These are phyloP conservation scores for Pelecanoides urinatrix DNA, from an alignment of 2,113 vertebrate species.

Conservation along the genomic window DNA sequence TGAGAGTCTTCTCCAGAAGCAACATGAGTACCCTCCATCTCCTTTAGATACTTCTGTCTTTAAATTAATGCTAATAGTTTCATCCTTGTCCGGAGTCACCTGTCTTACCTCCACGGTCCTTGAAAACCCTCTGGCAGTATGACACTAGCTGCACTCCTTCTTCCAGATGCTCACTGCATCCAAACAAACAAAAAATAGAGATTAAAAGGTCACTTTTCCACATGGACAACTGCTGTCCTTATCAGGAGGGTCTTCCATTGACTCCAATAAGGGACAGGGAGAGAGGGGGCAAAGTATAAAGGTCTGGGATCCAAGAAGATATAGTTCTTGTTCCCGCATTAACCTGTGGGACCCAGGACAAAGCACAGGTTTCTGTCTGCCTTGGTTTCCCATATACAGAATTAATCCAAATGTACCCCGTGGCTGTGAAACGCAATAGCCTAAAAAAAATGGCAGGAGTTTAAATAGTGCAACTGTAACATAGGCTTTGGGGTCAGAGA, in stretches of 20 bases:
- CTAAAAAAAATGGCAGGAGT: background rate
- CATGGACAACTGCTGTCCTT: background rate
- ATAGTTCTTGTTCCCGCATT: rapidly evolving
- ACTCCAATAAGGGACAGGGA: background rate
- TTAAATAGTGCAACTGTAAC: background rate
- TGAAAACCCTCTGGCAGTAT: background rate
- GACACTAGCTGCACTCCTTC: background rate
- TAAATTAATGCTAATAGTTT: background rate
- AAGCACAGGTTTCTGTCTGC: background rate
- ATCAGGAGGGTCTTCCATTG: background rate
- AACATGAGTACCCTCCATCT: background rate
- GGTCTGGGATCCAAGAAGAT: background rate
- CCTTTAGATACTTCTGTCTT: background rate
- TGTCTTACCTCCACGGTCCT: background rate
- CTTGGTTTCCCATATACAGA: background rate
- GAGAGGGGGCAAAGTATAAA: background rate
- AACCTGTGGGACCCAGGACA: background rate
- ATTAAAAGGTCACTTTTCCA: background rate
- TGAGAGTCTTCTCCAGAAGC: background rate
- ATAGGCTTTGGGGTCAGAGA: background rate
- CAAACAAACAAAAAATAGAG: background rate
- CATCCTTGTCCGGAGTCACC: background rate
- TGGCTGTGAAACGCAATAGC: background rate
- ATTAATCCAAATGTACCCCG: background rate
- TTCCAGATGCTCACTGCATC: background rate